Conservation (phyloP, 2,888 invertebrate genomes). For the Drosophila paracracens region DNA sequence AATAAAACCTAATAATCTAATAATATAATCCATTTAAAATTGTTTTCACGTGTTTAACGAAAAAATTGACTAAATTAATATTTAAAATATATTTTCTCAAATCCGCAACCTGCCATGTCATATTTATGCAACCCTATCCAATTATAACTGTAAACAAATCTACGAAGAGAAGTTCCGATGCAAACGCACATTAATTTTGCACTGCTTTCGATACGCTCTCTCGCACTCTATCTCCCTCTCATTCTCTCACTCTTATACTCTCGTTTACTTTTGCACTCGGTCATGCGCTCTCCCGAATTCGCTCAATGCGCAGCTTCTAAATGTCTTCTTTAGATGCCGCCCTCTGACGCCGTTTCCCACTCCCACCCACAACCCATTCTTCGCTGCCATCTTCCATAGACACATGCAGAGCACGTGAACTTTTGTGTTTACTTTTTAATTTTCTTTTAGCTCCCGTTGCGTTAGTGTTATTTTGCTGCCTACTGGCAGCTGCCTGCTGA, state of each 20-base stretch:
- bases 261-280: conserved; percentile 19
- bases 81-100: not conserved
- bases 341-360: not conserved
- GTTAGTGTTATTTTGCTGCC: conserved; percentile 31
- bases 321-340: conserved; percentile 15
- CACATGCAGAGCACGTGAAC: conserved; percentile 72
- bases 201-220: conserved; percentile 18
- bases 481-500: conserved; percentile 27
- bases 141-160: conserved; percentile 70
- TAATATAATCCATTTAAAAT: not conserved
- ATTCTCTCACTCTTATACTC: conserved; percentile 1
- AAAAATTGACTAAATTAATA: not conserved
- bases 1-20: not conserved
- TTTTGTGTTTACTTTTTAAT: conserved; percentile 79
- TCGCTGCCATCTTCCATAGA: conserved; percentile 24
- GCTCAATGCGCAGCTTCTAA: conserved; percentile 57
- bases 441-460: conserved; percentile 55
- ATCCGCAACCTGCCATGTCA: conserved; percentile 1
- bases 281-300: conserved; percentile 48
- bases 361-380: conserved; percentile 8
- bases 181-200: conserved; percentile 37
- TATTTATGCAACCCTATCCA: conserved; percentile 18
- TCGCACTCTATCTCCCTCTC: not conserved
- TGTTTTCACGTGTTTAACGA: not conserved
- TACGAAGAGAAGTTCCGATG: conserved; percentile 61